Conservation (phyloP, 2,797 vertebrate genomes). For the Brachymystax lenok region DNA sequence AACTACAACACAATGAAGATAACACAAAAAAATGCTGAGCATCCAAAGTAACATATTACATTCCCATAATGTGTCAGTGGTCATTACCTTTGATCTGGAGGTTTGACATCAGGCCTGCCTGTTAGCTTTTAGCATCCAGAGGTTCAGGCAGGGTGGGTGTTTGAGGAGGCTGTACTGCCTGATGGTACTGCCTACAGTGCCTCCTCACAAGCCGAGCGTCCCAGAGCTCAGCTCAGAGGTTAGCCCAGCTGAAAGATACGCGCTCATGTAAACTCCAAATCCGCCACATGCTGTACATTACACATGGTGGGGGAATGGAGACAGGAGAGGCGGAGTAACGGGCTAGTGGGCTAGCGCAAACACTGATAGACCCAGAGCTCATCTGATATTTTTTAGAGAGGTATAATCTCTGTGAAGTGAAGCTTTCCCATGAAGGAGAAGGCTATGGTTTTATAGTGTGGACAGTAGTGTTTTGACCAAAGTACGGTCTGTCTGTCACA, state of each 20-base stretch:
- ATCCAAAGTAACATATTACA: too few species aligned
- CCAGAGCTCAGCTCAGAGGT: slow-evolving; percentile 10
- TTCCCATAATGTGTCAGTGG: not conserved
- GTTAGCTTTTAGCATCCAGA: not conserved
- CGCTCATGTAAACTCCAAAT: slow-evolving; percentile 52
- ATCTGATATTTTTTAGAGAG: slow-evolving; percentile 17
- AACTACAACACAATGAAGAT: slow-evolving; percentile 11
- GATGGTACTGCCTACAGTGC: slow-evolving; percentile 2
- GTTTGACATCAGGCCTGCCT: not conserved
- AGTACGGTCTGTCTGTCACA: not conserved
- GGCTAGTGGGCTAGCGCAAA: slow-evolving; percentile 44
- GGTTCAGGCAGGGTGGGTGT: not conserved
- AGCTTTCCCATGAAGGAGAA: not conserved
- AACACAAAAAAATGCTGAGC: slow-evolving; percentile 18
- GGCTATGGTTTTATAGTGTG: not conserved
- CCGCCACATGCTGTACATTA: slow-evolving; percentile 28
- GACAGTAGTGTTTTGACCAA: slow-evolving; percentile 9
- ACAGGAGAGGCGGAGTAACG: slow-evolving; percentile 15
- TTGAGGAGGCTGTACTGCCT: not conserved
- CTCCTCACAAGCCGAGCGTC: slow-evolving; percentile 20
- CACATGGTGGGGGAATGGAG: slow-evolving; percentile 1
- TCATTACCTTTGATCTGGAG: not conserved
- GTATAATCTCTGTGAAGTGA: slow-evolving; percentile 13
- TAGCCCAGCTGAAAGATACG: slow-evolving; percentile 49
- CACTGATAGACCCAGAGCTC: slow-evolving; percentile 39